Percentiles rank a stretch among this genome's conserved stretches.
Conservation (phyloP, 2,797 vertebrate genomes). For the Lithobates sylvaticus region DNA sequence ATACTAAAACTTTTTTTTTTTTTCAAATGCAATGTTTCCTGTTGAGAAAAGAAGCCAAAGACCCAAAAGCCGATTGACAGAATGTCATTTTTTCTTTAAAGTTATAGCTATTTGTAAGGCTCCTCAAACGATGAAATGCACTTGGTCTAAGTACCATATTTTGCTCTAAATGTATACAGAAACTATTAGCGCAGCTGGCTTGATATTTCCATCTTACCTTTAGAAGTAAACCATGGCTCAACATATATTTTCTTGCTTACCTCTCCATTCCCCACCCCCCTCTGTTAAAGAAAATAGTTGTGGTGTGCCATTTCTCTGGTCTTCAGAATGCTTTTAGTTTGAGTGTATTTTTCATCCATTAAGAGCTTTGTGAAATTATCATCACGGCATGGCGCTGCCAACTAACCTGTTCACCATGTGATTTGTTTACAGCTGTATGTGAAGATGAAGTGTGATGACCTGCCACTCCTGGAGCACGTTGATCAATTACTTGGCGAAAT, state of each 20-base stretch:
- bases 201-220: slow-evolving; percentile 23
- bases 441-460: slow-evolving; percentile 81
- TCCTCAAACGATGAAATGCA: background rate
- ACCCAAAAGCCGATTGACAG: slow-evolving; percentile 1
- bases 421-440: slow-evolving; percentile 73
- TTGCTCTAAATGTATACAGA: slow-evolving; percentile 19
- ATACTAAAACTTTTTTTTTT: background rate
- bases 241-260: slow-evolving; percentile 54
- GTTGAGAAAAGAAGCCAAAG: background rate
- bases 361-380: slow-evolving; percentile 49
- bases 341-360: slow-evolving; percentile 45
- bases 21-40: background rate
- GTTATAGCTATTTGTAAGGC: slow-evolving; percentile 2
- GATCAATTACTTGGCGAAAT: slow-evolving; percentile 80
- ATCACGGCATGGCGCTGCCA: background rate
- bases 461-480: slow-evolving; percentile 76
- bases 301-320: slow-evolving; percentile 12
- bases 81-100: background rate
- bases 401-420: slow-evolving; percentile 18
- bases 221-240: slow-evolving; percentile 36
- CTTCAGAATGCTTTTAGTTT: slow-evolving; percentile 54
- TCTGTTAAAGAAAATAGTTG: slow-evolving; percentile 38
- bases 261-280: background rate
- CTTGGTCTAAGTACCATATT: slow-evolving; percentile 20
- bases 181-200: slow-evolving; percentile 42